phyloP scores from a whole-genome alignment of 2,113 vertebrate species.

The Oryzias curvinotus region DNA sequence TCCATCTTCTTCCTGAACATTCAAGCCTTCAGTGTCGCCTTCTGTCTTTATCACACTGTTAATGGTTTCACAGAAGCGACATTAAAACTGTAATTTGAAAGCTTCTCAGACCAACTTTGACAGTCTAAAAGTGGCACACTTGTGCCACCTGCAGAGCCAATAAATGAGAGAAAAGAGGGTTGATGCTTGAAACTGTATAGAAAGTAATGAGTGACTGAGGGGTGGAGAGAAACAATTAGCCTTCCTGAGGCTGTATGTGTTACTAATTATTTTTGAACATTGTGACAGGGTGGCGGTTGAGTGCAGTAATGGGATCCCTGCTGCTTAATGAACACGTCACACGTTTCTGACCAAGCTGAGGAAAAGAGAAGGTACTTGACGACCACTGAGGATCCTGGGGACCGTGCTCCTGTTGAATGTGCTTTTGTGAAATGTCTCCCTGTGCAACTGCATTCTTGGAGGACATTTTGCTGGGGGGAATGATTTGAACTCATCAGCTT shows the following conservation, averaged over 20 bases:
- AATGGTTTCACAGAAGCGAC: conserved; percentile 49
- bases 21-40: conserved; percentile 4
- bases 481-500: conserved; percentile 3
- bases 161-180: conserved; percentile 30
- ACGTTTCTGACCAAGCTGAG: conserved; percentile 60
- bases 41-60: conserved; percentile 46
- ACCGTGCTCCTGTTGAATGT: conserved; percentile 18
- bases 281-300: conserved; percentile 71
- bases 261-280: conserved; percentile 73
- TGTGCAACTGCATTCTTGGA: background rate
- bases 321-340: conserved; percentile 78
- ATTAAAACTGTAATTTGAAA: conserved; percentile 64
- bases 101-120: conserved; percentile 59
- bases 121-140: conserved; percentile 55
- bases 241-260: conserved; percentile 69
- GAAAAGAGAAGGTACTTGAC: conserved; percentile 54
- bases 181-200: conserved; percentile 38
- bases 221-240: conserved; percentile 69
- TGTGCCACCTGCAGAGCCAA: conserved; percentile 51
- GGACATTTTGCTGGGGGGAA: background rate
- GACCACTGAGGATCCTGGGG: conserved; percentile 36
- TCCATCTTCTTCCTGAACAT: conserved; percentile 7
- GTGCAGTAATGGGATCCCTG: conserved; percentile 70
- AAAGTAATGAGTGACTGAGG: conserved; percentile 44
- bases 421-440: conserved; percentile 10